Conservation (phyloP, 1,140 invertebrate genomes). For the Drosophila azteca region DNA sequence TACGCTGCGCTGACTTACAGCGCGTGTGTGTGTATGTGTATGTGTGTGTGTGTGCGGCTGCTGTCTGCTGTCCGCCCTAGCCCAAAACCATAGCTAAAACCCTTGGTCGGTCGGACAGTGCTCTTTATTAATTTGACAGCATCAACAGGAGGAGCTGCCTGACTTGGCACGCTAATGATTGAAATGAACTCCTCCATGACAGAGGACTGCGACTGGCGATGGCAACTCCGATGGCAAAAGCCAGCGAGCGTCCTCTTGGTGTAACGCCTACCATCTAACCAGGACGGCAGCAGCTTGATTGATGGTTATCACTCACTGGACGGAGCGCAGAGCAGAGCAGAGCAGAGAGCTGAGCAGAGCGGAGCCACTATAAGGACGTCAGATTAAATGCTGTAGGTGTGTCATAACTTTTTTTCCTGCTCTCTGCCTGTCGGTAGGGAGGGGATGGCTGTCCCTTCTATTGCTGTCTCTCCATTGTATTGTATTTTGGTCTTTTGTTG, state of each 20-base stretch:
- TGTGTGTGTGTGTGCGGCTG: too few species aligned
- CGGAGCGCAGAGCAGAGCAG: too few species aligned
- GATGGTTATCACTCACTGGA: conserved; percentile 79
- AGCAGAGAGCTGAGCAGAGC: too few species aligned
- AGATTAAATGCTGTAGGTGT: conserved; percentile 81
- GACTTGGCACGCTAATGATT: conserved; percentile 74
- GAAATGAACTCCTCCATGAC: conserved; percentile 70
- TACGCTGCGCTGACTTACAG: conserved; percentile 59
- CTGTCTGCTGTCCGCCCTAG: conserved; percentile 15
- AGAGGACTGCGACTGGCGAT: not conserved
- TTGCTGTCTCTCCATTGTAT: conserved; percentile 36
- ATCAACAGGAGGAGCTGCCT: conserved; percentile 71
- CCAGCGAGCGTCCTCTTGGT: conserved; percentile 39
- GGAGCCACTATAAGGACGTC: conserved; percentile 56
- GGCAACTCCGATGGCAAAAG: conserved; percentile 52
- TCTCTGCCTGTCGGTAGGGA: not conserved
- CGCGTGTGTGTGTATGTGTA: conserved; percentile 36
- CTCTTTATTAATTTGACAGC: conserved; percentile 83
- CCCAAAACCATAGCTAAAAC: conserved; percentile 5
- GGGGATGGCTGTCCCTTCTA: not conserved
- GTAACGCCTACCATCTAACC: conserved; percentile 64
- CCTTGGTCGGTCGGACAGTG: conserved; percentile 35
- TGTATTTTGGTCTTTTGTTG: conserved; percentile 67
- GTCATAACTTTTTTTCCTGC: conserved; percentile 69
- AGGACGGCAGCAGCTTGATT: conserved; percentile 67